phyloP scores from a whole-genome alignment of 2,888 invertebrate species.

The Epinotia ramella region DNA sequence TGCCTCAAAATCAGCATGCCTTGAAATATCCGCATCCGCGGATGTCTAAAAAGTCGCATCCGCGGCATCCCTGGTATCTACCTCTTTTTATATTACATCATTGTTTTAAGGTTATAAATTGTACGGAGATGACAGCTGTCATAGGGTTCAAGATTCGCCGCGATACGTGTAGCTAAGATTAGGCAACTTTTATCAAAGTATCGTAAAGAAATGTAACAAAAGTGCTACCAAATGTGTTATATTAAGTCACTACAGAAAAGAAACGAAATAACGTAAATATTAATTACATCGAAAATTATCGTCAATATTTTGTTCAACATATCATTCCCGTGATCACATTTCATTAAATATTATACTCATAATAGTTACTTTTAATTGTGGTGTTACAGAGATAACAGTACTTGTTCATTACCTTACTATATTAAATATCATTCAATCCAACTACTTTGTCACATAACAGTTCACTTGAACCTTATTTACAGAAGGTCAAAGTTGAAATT shows the following conservation, averaged over 20 bases:
- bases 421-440: slow-evolving; percentile 50
- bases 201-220: slow-evolving; percentile 11
- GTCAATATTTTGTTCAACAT: slow-evolving; percentile 18
- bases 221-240: background rate
- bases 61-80: no score
- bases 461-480: slow-evolving; percentile 63
- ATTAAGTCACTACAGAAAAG: background rate
- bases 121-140: no score
- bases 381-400: slow-evolving; percentile 68
- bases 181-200: slow-evolving; percentile 4
- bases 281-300: slow-evolving; percentile 14
- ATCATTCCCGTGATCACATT: slow-evolving; percentile 46
- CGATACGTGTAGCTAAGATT: background rate
- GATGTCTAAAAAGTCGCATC: no score
- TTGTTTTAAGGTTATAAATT: no score
- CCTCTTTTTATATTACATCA: no score
- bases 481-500: slow-evolving; percentile 39
- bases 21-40: no score
- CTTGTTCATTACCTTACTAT: slow-evolving; percentile 54
- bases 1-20: no score
- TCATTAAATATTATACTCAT: slow-evolving; percentile 51
- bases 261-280: slow-evolving; percentile 2
- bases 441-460: slow-evolving; percentile 61
- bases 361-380: slow-evolving; percentile 54
- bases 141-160: no score